A percentile compares a stretch with the other conserved stretches of the same genome.
Conservation (phyloP, 2,888 invertebrate species). For the Aporophyla nigra region DNA sequence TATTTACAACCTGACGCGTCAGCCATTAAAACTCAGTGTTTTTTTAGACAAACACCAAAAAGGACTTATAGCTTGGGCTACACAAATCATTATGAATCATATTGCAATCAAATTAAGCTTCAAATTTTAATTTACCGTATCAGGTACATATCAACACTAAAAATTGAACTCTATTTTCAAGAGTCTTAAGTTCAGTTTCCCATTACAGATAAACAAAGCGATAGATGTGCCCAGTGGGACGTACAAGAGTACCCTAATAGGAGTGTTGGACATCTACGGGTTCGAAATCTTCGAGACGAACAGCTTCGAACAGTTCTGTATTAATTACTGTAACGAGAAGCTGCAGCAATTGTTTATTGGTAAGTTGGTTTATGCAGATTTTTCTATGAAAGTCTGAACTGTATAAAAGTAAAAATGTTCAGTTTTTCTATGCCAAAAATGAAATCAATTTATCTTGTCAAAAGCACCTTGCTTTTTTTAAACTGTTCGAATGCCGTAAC, state of each 20-base stretch:
- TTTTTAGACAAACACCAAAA: neutral
- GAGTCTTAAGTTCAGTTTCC: neutral
- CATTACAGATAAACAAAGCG: conserved; percentile 95
- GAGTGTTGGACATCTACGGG: conserved; percentile 99
- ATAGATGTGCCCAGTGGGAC: conserved; percentile 94
- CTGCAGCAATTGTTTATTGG: conserved; percentile 99
- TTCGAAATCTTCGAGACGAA: conserved; percentile 99
- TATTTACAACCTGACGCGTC: neutral
- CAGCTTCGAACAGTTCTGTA: conserved; percentile 99
- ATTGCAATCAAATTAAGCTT: neutral
- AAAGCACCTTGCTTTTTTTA: neutral
- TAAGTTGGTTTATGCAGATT: conserved; percentile 70
- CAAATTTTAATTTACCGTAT: neutral
- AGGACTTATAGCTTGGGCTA: too few relatives aligned
- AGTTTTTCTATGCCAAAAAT: neutral
- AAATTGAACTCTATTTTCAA: neutral
- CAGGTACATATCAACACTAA: neutral
- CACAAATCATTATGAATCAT: neutral
- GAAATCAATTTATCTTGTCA: neutral
- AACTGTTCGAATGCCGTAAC: neutral
- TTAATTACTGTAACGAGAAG: conserved; percentile 99
- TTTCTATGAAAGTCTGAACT: neutral
- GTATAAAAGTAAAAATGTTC: too few relatives aligned
- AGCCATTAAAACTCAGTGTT: neutral
- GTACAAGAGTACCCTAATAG: conserved; percentile 95